These are phyloP conservation scores for Penelope pileata DNA, from an alignment of 2,113 vertebrate species.

Conservation along the genomic window DNA sequence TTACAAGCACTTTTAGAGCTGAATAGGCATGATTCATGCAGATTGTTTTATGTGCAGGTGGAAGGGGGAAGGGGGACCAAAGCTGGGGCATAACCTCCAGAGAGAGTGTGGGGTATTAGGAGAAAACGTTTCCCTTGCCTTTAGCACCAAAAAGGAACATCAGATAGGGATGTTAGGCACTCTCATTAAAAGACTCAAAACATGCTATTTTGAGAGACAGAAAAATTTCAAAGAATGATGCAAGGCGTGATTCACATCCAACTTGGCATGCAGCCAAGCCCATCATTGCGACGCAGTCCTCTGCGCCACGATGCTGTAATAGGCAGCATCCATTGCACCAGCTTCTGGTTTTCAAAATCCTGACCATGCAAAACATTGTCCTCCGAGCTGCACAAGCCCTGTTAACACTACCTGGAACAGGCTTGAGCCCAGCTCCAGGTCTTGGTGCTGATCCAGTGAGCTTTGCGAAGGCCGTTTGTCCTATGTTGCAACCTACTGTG, in stretches of 20 bases:
- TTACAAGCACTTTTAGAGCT: background rate
- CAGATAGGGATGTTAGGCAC: background rate
- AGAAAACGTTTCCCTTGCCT: background rate
- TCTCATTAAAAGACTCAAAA: background rate
- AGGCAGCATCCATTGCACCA: fast-evolving
- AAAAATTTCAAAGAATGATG: background rate
- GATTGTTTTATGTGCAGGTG: background rate
- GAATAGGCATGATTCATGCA: background rate
- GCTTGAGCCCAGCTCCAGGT: background rate
- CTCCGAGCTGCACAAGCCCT: fast-evolving
- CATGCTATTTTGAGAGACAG: background rate
- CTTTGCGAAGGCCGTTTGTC: background rate
- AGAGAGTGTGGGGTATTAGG: fast-evolving
- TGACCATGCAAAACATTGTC: fast-evolving
- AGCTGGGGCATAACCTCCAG: background rate
- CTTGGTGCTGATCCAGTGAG: fast-evolving
- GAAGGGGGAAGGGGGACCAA: background rate
- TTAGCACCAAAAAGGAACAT: background rate
- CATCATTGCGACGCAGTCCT: fast-evolving
- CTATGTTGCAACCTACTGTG: fast-evolving
- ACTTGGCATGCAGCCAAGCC: fast-evolving
- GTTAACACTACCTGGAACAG: fast-evolving
- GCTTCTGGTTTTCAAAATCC: background rate
- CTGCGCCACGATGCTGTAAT: fast-evolving
- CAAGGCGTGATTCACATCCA: no score